Evolutionary conservation across 2,797 vertebrate species (phyloP), one percentile per base, ranked within the genome.

Genomic region (Hafferia zeledoni): DNA sequence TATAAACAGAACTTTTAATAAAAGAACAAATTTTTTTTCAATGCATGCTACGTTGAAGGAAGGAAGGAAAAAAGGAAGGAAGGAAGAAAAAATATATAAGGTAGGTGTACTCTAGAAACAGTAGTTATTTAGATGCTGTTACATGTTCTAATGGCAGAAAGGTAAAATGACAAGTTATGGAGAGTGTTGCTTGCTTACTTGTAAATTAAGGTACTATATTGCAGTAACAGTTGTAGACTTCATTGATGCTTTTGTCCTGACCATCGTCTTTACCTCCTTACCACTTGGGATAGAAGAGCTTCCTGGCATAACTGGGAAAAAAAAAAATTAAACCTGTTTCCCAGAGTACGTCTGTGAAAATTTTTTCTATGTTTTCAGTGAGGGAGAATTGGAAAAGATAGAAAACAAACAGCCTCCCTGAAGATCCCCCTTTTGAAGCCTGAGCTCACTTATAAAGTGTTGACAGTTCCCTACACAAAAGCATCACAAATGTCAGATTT

Each of bases 391-490:
- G 92, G 83, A 88, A 78, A 15, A 69, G 87, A 89, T 68, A 55
- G 52, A 80, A 94, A 95, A 86, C 55, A 88, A 94, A 87, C 46
- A 78, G 13, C n/a, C n/a, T 72, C 59, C 72, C 61, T 65, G 57
- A 93, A 92, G 60, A 56, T 13, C n/a, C 27, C 11, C 24, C 22
- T 93, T 83, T n/a, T 81, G 53, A 85, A 93, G 13, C 19, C 53
- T 60, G 17, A 87, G 49, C 31, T 87, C 69, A 23, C 83, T 91
- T 83, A 35, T 22, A 94, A 94, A 55, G 49, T 76, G 57, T 63
- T 83, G 70, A 87, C 56, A 94, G 86, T 87, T 76, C 24, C 23
- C 77, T 88, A 33, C 64, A 92, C 20, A 82, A 94, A 95, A 90
- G 6, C 46, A 63, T 37, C 47, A 92, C 61, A 80, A 76, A 84